Base-by-base conservation (phyloP, 2,888 invertebrate genomes). In the Neoascia interrupta region DNA sequence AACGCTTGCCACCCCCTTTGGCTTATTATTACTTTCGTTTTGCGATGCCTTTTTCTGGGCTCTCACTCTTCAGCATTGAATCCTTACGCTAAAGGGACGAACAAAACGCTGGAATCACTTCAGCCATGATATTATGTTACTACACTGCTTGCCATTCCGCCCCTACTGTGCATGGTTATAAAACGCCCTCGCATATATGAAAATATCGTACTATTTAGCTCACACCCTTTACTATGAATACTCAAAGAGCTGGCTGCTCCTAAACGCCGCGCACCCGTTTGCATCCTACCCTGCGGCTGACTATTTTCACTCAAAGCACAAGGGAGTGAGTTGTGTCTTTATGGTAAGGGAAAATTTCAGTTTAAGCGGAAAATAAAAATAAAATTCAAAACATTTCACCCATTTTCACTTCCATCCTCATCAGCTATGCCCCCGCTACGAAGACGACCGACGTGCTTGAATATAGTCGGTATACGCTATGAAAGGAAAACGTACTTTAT, bases 91-190 rank as follows among this genome's bases (percentile, higher is more conserved):
- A 47, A 66, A 70, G 64, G 41, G 72, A 61, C 54, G 66, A 79
- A 66, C 53, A 66, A 79, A 73, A 68, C 56, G 53, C 49, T 61
- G 21, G 66, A 79, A 79, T 66, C 61, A 73, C 61, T 61, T 60
- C 54, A 41, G 66, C 23, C n/a, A 61, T 60, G 61, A 79, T 72
- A 79, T 79, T 72, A 68, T 79, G 72, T 72, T 79, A 72, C 72
- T 79, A 72, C 72, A 72, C 70, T 58, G 49, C 36, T 54, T 36
- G 21, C 31, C 13, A 11, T 23, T 8, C 21, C 8, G 6, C 11
- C 16, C 13, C 8, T 13, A n/a, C 10, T 49, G 75, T 21, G 54
- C 11, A 49, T 11, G 41, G 63, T 51, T 69, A 47, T 58, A 60
- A 64, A 54, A 66, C 60, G 21, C 72, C 64, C 70, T 41, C 58